phyloP scores from a whole-genome alignment of 2,888 invertebrate species.

The Tenthredo amoena region DNA sequence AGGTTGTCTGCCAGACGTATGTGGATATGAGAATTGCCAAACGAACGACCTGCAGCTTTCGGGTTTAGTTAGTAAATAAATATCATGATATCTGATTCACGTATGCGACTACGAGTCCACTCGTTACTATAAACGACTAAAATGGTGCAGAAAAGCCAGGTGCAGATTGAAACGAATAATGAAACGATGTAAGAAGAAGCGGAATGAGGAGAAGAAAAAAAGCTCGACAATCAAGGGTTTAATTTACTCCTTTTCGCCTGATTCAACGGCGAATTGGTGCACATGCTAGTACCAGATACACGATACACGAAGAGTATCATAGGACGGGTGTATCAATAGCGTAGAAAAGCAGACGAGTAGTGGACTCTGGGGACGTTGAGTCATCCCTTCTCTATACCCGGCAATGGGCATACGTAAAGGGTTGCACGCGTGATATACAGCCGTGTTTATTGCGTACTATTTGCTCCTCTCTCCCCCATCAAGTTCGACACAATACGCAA shows the following conservation, averaged over 20 bases:
- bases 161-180: neutral
- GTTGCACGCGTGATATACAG: conserved; percentile 71
- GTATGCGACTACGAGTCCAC: neutral
- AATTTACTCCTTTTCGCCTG: conserved; percentile 25
- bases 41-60: conserved; percentile 13
- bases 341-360: conserved; percentile 6
- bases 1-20: neutral
- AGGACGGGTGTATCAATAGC: conserved; percentile 32
- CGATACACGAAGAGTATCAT: neutral
- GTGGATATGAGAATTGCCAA: conserved; percentile 8
- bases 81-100: neutral
- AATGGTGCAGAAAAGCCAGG: neutral
- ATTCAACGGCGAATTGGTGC: conserved; percentile 9
- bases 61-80: neutral
- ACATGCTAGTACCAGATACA: neutral
- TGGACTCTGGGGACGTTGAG: conserved; percentile 49
- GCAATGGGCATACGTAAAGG: conserved; percentile 65
- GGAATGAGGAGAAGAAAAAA: neutral
- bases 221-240: neutral
- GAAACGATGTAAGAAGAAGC: neutral
- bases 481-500: conserved; percentile 54
- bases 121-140: neutral
- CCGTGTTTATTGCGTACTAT: conserved; percentile 72
- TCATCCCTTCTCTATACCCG: conserved; percentile 42
- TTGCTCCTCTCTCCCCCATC: conserved; percentile 61